These are phyloP conservation scores for Adelphocoris suturalis DNA, from an alignment of 2,888 invertebrate genomes.

Conservation along the genomic window DNA sequence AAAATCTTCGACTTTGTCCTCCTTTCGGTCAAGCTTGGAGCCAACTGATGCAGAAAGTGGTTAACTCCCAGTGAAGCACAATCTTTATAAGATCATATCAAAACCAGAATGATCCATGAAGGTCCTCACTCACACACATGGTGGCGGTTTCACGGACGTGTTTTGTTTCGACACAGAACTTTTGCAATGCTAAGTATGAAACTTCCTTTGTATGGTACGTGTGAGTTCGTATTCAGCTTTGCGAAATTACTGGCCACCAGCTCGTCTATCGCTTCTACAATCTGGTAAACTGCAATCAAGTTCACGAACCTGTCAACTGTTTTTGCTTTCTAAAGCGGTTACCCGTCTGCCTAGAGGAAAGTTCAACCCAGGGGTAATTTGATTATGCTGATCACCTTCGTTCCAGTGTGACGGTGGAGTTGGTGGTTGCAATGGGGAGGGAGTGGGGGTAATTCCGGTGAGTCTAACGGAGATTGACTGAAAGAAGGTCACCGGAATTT, in stretches of 20 bases:
- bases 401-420: neutral
- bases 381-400: constrained; percentile 7
- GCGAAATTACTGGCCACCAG: neutral
- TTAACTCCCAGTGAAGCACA: no score
- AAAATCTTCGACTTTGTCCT: no score
- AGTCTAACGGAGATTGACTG: neutral
- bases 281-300: neutral
- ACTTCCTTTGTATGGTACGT: no score
- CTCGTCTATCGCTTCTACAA: neutral
- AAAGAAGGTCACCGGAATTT: neutral
- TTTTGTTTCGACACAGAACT: no score
- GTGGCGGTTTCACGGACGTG: neutral
- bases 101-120: no score
- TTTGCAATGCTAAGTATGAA: no score
- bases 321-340: neutral
- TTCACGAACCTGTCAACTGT: neutral
- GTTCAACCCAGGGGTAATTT: constrained; percentile 2
- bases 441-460: neutral
- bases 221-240: no score
- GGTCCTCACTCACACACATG: no score
- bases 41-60: no score
- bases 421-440: neutral
- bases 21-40: no score
- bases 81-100: no score
- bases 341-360: neutral